Evolutionary conservation across 1,140 invertebrate species (phyloP).

Genomic region (Drosophila littoralis): DNA sequence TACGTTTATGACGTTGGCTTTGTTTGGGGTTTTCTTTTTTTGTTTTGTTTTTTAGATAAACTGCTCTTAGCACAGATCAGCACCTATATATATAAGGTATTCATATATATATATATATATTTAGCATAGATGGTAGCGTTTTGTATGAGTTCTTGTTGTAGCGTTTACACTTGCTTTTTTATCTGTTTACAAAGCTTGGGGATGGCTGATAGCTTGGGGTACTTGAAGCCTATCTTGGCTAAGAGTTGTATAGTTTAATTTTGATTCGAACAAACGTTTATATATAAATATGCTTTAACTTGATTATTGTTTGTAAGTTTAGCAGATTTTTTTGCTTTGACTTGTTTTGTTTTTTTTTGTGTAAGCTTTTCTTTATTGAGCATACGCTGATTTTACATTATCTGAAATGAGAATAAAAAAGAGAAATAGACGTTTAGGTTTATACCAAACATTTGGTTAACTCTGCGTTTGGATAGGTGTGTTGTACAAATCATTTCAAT

Average conservation of each 20-base stretch:
- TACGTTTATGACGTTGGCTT: conserved; percentile 48
- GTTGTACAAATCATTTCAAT: conserved; percentile 17
- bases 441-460: conserved; percentile 50
- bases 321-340: conserved; percentile 38
- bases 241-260: conserved; percentile 58
- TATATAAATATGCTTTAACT: conserved; percentile 44
- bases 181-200: conserved; percentile 57
- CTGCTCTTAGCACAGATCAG: conserved; percentile 48
- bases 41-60: conserved; percentile 16
- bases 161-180: conserved; percentile 39
- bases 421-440: conserved; percentile 74
- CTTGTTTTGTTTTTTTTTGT: conserved; percentile 24
- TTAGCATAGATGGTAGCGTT: conserved; percentile 51
- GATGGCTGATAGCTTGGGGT: conserved; percentile 56
- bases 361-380: conserved; percentile 56
- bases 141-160: conserved; percentile 38
- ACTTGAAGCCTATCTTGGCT: conserved; percentile 65
- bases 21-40: conserved; percentile 1
- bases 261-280: conserved; percentile 67
- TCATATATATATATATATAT: conserved; percentile 43
- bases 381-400: conserved; percentile 83
- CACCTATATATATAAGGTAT: conserved; percentile 46
- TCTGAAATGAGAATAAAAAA: conserved; percentile 82
- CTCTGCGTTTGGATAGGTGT: conserved; percentile 11
- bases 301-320: conserved; percentile 50